Base-by-base conservation (phyloP, 1,140 invertebrate genomes). In the Lasaia peninsularis region DNA sequence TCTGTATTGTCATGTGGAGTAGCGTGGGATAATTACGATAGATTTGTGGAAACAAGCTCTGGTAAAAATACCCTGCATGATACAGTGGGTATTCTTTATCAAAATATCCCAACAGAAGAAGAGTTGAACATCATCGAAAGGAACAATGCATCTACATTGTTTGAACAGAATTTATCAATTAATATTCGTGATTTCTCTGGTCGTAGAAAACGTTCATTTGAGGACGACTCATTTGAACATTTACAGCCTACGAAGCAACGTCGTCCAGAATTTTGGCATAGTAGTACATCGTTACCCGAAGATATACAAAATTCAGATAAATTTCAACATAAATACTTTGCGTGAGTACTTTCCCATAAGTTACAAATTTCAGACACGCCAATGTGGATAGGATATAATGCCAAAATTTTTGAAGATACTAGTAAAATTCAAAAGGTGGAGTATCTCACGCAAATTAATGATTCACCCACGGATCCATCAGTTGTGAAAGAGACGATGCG, bases 21-120 rank as follows among this genome's bases (percentile, higher is more conserved):
- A 56, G 55, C 55, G 21, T 56, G 55, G 55, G 37, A 56, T 48
- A 56, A 56, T 49, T 56, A 31, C 40, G 37, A 56, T 14, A 56
- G 55, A 49, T 56, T 49, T 56, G 55, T 56, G 18, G 55, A 56
- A 28, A 48, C 55, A 49, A 49, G 55, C 40, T 48, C 40, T 56
- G 37, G 37, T 49, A 48, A 56, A 56, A 49, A 56, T 56, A 56
- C 55, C 3, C 33, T 56, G 37, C 55, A 56, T 49, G 55, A 56
- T 49, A 56, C 55, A 48, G 55, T 56, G 24, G 55, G n/a, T 56
- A 33, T 33, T 9, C 10, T 5, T 33, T 33, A 33, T 33, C 32
- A 33, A 33, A 5, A 33, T 33, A 33, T 33, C 32, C 32, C 32
- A 9, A 33, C 32, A 5, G 32, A 33, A 33, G 32, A 9, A 33